A percentile compares a stretch with the other conserved stretches of the same genome.
These are phyloP conservation scores for Athalia cordata DNA, from an alignment of 2,888 invertebrate genomes.

Conservation along the genomic window DNA sequence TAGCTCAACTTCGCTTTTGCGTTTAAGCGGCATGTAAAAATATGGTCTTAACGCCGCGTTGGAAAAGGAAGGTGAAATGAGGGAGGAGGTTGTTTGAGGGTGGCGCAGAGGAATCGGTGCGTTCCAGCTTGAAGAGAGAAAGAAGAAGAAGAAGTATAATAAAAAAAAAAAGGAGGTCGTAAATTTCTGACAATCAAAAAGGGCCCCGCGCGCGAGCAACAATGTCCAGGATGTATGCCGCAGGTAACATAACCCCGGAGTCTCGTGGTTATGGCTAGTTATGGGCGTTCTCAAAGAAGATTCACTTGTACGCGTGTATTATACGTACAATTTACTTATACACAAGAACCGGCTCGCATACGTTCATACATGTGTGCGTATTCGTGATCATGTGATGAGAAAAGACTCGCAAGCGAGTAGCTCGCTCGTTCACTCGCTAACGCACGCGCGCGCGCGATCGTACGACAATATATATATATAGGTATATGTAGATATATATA, in stretches of 20 bases:
- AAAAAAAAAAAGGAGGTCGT: slow-evolving; percentile 22
- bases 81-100: neutral
- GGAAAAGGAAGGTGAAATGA: too few relatives aligned
- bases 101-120: slow-evolving; percentile 10
- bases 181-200: slow-evolving; percentile 45
- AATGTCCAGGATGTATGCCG: slow-evolving; percentile 45
- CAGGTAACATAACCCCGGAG: slow-evolving; percentile 43
- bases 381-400: too few relatives aligned
- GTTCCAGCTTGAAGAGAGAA: slow-evolving; percentile 1
- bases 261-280: slow-evolving; percentile 38
- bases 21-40: too few relatives aligned
- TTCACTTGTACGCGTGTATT: slow-evolving; percentile 29
- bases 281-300: slow-evolving; percentile 40
- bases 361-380: neutral
- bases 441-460: neutral
- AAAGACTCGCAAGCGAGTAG: neutral
- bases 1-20: too few relatives aligned
- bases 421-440: neutral
- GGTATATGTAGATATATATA: neutral
- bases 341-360: slow-evolving; percentile 1
- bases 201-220: slow-evolving; percentile 42
- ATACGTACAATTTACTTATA: neutral
- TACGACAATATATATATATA: slow-evolving; percentile 6
- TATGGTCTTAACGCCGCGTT: too few relatives aligned
- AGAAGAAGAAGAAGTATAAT: neutral